phyloP scores from a whole-genome alignment of 2,888 invertebrate genomes.

The Sthenelais limicola region DNA sequence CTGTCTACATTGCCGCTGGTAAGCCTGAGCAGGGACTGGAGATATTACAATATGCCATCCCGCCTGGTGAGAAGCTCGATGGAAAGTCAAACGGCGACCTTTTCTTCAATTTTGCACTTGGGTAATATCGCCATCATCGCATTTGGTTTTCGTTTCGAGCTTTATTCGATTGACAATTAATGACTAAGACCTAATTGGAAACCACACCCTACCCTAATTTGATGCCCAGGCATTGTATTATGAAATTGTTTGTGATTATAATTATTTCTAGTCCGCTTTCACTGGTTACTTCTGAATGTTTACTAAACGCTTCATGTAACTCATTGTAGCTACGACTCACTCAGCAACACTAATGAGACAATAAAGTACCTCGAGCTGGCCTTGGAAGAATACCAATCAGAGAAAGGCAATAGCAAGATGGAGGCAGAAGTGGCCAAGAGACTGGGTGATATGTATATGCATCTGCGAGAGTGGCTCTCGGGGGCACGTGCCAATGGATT shows the following conservation, averaged over 20 bases:
- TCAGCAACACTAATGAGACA: constrained; percentile 53
- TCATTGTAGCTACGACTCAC: constrained; percentile 54
- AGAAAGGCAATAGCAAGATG: constrained; percentile 53
- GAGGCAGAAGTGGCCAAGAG: constrained; percentile 53
- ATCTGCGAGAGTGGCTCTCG: constrained; percentile 27
- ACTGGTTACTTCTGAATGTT: no score
- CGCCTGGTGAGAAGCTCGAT: constrained; percentile 54
- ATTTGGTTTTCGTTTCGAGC: no score
- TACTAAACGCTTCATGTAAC: no score
- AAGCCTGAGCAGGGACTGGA: constrained; percentile 56
- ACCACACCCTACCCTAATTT: no score
- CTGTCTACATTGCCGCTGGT: constrained; percentile 58
- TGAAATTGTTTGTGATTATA: no score
- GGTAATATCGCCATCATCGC: no score
- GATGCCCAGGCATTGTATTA: no score
- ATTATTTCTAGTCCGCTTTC: no score
- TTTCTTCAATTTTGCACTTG: constrained; percentile 65
- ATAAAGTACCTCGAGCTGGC: constrained; percentile 57
- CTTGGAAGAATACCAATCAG: constrained; percentile 55
- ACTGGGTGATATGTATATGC: constrained; percentile 43
- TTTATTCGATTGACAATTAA: no score
- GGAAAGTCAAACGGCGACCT: constrained; percentile 63
- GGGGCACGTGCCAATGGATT: constrained; percentile 47
- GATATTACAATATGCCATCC: constrained; percentile 56
- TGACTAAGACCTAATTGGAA: no score